Conservation (phyloP, 2,113 vertebrate species). For the Syrrhaptes paradoxus region DNA sequence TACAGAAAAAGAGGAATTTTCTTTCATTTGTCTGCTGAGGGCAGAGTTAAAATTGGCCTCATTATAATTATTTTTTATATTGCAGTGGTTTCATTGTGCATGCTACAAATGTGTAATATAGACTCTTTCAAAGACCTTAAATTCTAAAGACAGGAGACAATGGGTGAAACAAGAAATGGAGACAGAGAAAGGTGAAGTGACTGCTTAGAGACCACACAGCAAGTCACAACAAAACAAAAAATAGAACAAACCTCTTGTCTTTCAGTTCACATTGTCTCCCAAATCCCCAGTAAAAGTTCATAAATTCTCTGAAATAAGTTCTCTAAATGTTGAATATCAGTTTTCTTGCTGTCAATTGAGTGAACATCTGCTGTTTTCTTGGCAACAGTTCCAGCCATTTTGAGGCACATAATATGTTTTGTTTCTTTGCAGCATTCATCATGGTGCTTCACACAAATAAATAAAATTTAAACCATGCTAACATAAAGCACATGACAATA, state of each 20-base stretch:
- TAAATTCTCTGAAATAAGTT: slow-evolving; percentile 9
- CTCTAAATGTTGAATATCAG: neutral
- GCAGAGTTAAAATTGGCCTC: slow-evolving; percentile 18
- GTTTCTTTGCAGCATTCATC: neutral
- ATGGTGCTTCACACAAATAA: neutral
- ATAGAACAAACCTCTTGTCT: neutral
- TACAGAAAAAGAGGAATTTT: slow-evolving; percentile 50
- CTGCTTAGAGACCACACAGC: neutral
- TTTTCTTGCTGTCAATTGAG: neutral
- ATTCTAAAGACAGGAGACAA: slow-evolving; percentile 15
- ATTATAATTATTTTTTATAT: slow-evolving; percentile 50
- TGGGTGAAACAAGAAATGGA: neutral
- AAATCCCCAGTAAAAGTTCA: neutral
- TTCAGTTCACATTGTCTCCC: neutral
- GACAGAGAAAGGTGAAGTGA: neutral
- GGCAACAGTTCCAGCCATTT: slow-evolving; percentile 1
- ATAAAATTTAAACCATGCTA: neutral
- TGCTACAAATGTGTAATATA: neutral
- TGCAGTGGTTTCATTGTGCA: slow-evolving; percentile 14
- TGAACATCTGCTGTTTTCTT: slow-evolving; percentile 55
- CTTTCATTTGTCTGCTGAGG: slow-evolving; percentile 22
- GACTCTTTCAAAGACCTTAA: neutral
- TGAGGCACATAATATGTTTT: neutral
- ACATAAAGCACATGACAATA: neutral
- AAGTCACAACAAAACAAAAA: slow-evolving; percentile 9